Conservation (phyloP, 2,888 invertebrate species). For the Drosophila dives region DNA sequence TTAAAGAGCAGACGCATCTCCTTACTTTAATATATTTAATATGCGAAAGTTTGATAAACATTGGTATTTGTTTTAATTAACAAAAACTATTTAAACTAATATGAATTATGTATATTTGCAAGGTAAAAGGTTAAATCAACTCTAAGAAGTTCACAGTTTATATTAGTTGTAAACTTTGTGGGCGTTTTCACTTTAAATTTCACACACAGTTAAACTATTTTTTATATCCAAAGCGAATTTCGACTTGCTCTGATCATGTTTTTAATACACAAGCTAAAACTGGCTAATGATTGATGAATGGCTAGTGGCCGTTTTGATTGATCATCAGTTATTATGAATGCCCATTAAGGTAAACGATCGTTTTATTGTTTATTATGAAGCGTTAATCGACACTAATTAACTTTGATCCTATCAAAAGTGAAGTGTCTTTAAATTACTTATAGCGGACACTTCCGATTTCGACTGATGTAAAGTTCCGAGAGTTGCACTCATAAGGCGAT, state of each 20-base stretch:
- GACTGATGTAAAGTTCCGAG: constrained; percentile 46
- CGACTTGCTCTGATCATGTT: constrained; percentile 38
- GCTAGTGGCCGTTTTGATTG: constrained; percentile 56
- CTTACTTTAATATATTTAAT: neutral
- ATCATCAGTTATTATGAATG: constrained; percentile 59
- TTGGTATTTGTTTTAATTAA: neutral
- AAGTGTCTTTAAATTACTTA: constrained; percentile 52
- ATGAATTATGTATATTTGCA: constrained; percentile 7
- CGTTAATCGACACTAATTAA: constrained; percentile 68
- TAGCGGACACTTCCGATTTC: constrained; percentile 29
- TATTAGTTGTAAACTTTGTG: constrained; percentile 18
- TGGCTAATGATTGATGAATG: constrained; percentile 53
- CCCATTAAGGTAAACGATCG: constrained; percentile 64
- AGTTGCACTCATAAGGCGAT: constrained; percentile 29
- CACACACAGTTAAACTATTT: constrained; percentile 15
- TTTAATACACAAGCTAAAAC: constrained; percentile 33
- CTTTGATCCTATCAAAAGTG: constrained; percentile 61
- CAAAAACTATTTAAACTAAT: neutral
- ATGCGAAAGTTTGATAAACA: neutral
- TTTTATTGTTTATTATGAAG: constrained; percentile 62
- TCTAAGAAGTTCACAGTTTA: constrained; percentile 37
- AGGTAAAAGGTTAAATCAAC: constrained; percentile 50
- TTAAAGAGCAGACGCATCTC: constrained; percentile 14
- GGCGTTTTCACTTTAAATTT: constrained; percentile 52
- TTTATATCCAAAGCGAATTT: constrained; percentile 8